Conservation (phyloP, 35 echinoderm and acorn worm genomes). For the Holothuria glaberrima region DNA sequence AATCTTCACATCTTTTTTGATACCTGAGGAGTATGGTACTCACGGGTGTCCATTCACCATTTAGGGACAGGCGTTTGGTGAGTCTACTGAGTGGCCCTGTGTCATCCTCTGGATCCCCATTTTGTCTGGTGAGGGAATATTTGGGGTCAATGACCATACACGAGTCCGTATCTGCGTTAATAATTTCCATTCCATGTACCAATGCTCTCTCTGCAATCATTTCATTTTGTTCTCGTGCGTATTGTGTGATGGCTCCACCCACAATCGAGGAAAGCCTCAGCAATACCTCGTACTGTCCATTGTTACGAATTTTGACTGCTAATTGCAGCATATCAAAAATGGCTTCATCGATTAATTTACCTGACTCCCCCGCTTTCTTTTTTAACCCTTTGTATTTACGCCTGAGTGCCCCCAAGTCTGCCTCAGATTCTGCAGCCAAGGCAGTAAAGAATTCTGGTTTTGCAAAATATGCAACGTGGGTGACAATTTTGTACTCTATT, state of each 20-base stretch:
- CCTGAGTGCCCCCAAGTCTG: background rate
- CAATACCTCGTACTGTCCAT: background rate
- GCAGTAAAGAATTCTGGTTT: background rate
- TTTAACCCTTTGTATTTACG: background rate
- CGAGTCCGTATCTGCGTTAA: constrained; percentile 3
- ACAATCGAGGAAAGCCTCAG: background rate
- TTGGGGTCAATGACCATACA: background rate
- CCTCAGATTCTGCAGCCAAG: background rate
- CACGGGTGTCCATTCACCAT: background rate
- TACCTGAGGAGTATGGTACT: background rate
- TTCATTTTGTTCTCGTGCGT: background rate
- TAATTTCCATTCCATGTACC: background rate
- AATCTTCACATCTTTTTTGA: background rate
- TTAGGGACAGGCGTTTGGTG: background rate
- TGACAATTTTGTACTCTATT: background rate
- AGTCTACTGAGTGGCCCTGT: background rate
- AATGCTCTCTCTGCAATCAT: background rate
- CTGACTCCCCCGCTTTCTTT: background rate
- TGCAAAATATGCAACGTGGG: background rate
- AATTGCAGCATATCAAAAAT: background rate
- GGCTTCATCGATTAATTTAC: background rate
- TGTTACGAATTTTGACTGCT: background rate
- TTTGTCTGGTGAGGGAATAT: background rate
- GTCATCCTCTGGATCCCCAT: background rate
- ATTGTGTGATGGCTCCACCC: background rate